Base-by-base conservation (phyloP, 2,888 invertebrate genomes). In the Parasteatoda lunata region DNA sequence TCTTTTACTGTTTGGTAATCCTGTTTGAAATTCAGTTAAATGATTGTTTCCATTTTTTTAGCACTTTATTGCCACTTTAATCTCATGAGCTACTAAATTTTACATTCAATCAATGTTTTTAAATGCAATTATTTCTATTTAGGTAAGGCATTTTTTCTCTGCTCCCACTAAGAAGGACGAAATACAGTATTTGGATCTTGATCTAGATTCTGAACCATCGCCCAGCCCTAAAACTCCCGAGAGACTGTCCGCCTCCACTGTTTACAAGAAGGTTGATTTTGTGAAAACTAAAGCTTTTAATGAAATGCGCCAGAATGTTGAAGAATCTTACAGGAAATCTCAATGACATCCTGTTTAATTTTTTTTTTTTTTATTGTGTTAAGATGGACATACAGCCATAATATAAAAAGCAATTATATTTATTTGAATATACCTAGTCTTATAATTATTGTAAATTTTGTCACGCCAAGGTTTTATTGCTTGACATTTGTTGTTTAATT, bases 181-280 rank as follows among this genome's bases (percentile, higher is more conserved):
- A 89, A 91, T 96, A 90, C 97, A 98, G 91, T 98, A 98, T 92
- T 93, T 97, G 89, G 97, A 97, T 92, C 93, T 98, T 89, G 97
- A 97, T 92, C 93, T 96, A 30, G 95, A 95, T 89, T 93, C 94
- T 0, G 93, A 90, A 72, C 84, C 89, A n/a, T 89, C 88, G 15
- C 90, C 90, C 51, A 90, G 90, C 64, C 90, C 90, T 3, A 90
- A 90, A 88, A 90, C 91, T 11, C 91, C 91, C n/a, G 90, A 90
- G 81, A 81, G 90, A 47, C 54, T 85, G 49, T 77, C 88, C n/a
- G 81, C 82, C 30, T 91, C 91, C 90, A 93, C 95, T 0, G 96
- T 96, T 8, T 98, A 98, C 92, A 97, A 97, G 92, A 96, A 96
- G 1, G 97, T 98, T 0, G 98, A 98, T 93, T 98, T 98, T 93